Evolutionary conservation across 1,140 invertebrate species (phyloP), one percentile per base, ranked within the genome.

Genomic region (Potamilus streckersoni): DNA sequence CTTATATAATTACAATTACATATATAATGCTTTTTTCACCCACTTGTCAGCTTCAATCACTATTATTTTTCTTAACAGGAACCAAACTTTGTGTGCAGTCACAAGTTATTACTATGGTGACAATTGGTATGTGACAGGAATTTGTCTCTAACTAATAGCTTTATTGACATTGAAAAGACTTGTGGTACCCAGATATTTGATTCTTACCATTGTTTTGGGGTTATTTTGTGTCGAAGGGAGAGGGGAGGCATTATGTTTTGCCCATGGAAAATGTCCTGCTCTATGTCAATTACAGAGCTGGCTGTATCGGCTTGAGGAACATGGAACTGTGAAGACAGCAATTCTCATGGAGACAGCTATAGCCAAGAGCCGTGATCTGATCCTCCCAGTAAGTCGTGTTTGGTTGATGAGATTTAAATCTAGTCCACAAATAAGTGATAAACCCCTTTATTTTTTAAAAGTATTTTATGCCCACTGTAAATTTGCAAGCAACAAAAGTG

Each of bases 341-440:
- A 90, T 90, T 78, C 80, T 93, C 20, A 90, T 93, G 73, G 91
- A 92, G 71, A 87, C 92, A 73, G 93, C 92, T 31, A 90, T 93
- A 19, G 83, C 90, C 13, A 93, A 92, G 84, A 92, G 92, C 80
- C 88, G 89, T 73, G 93, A 93, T 77, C 85, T 93, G 15, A 91
- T 90, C 59, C 64, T 89, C 31, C 85, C 87, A 3, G 88, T 89
- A 80, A 81, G 82, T 85, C 27, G 19, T 49, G 31, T 27, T 64
- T 27, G 62, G 6, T 14, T 27, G 31, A 64, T 14, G 62, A 17
- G 20, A 64, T 20, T 64, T 27, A 64, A 11, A 27, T 64, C 23
- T 20, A 64, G 62, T 15, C 16, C 14, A n/a, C 14, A 20, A 27
- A 64, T 64, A 20, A n/a, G 62, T 3, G 31, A 64, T 20, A 27